Conservation (phyloP, 2,113 vertebrate species). For the Ophthalmolycus amberensis region DNA sequence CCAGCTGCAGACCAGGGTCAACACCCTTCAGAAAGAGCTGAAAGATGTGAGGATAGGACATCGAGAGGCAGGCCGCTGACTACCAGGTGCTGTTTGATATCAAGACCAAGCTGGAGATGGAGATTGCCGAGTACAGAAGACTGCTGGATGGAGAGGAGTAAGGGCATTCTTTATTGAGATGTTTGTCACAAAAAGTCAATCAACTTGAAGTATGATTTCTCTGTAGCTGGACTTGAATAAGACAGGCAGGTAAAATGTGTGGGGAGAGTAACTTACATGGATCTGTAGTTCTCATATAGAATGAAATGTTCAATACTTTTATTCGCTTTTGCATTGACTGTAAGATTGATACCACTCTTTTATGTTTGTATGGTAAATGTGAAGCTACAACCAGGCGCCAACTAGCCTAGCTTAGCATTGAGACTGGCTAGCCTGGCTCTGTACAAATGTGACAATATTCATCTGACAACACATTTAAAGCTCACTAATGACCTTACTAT, state of each 20-base stretch:
- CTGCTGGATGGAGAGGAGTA: conserved; percentile 84
- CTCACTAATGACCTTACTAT: no score
- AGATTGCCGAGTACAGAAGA: conserved; percentile 85
- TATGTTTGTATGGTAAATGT: neutral
- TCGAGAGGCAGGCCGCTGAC: conserved; percentile 70
- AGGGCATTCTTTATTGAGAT: conserved; percentile 3
- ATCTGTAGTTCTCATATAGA: neutral
- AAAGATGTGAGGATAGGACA: conserved; percentile 63
- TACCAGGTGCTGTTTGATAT: conserved; percentile 81
- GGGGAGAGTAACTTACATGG: neutral
- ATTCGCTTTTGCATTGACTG: neutral
- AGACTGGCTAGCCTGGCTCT: neutral
- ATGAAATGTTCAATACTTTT: neutral
- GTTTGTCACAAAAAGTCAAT: neutral
- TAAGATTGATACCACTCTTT: neutral
- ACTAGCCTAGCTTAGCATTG: neutral
- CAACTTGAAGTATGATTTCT: neutral
- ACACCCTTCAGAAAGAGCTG: conserved; percentile 73
- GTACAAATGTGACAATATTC: neutral
- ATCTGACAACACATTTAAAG: neutral
- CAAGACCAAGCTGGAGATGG: conserved; percentile 84
- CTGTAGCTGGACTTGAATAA: neutral
- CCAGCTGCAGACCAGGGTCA: conserved; percentile 75
- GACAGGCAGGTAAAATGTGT: neutral
- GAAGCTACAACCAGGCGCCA: neutral